phyloP scores from a whole-genome alignment of 2,888 invertebrate species.

The Allygus modestus region DNA sequence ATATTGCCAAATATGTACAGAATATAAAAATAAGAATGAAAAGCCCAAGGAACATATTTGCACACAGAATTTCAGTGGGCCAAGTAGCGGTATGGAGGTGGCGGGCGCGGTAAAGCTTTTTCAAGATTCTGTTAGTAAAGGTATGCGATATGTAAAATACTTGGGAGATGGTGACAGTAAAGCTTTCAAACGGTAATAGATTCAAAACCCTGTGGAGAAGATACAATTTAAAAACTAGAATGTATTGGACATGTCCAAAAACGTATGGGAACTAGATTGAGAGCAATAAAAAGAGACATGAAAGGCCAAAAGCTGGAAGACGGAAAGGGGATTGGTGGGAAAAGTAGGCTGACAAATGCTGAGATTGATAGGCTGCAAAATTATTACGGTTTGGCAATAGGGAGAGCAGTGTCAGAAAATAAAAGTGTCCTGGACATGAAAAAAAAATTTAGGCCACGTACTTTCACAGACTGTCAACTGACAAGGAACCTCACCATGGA shows the following conservation, averaged over 20 bases:
- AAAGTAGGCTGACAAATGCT: not conserved
- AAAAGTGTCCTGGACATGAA: constrained; percentile 67
- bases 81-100: constrained; percentile 11
- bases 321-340: too few relatives aligned
- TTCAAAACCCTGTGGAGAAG: constrained; percentile 19
- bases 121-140: not conserved
- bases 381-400: constrained; percentile 16
- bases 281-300: not conserved
- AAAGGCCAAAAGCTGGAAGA: too few relatives aligned
- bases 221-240: too few relatives aligned
- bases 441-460: constrained; percentile 70
- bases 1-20: constrained; percentile 17
- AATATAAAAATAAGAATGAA: not conserved
- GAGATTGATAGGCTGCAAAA: not conserved
- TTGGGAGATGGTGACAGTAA: too few relatives aligned
- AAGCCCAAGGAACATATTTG: not conserved
- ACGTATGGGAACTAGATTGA: too few relatives aligned
- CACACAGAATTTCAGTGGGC: not conserved
- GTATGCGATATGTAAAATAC: not conserved
- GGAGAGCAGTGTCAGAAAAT: constrained; percentile 57
- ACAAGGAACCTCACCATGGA: constrained; percentile 32
- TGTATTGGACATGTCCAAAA: too few relatives aligned
- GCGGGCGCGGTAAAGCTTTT: constrained; percentile 1
- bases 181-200: not conserved
- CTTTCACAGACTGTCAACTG: constrained; percentile 20